Conservation (phyloP, 2,113 vertebrate species). For the Lanius collurio region DNA sequence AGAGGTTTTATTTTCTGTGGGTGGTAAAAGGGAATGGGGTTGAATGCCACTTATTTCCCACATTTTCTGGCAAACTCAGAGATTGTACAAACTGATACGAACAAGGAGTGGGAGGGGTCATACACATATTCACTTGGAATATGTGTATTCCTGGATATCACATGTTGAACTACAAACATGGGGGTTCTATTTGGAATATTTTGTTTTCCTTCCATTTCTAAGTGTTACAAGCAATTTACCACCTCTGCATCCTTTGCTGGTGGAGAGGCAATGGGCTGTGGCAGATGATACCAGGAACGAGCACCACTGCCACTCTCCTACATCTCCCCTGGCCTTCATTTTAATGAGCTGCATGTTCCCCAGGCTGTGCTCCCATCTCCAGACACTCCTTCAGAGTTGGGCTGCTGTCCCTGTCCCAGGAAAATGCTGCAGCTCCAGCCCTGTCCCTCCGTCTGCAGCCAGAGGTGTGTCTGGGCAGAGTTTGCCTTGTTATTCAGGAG, state of each 20-base stretch:
- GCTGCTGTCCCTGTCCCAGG: neutral
- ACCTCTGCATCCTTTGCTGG: neutral
- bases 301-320: neutral
- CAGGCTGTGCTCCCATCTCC: neutral
- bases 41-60: neutral
- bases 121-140: neutral
- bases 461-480: neutral
- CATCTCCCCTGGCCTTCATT: neutral
- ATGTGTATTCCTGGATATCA: neutral
- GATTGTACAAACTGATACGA: accelerated
- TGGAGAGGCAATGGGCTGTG: neutral
- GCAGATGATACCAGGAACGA: neutral
- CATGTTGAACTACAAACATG: neutral
- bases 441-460: neutral
- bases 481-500: neutral
- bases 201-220: neutral
- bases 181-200: neutral
- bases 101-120: neutral
- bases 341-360: accelerated
- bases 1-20: neutral
- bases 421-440: accelerated
- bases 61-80: neutral
- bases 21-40: neutral
- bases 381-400: neutral
- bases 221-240: neutral